phyloP scores from a whole-genome alignment of 2,113 vertebrate species.

The Gorsachius goisagi region DNA sequence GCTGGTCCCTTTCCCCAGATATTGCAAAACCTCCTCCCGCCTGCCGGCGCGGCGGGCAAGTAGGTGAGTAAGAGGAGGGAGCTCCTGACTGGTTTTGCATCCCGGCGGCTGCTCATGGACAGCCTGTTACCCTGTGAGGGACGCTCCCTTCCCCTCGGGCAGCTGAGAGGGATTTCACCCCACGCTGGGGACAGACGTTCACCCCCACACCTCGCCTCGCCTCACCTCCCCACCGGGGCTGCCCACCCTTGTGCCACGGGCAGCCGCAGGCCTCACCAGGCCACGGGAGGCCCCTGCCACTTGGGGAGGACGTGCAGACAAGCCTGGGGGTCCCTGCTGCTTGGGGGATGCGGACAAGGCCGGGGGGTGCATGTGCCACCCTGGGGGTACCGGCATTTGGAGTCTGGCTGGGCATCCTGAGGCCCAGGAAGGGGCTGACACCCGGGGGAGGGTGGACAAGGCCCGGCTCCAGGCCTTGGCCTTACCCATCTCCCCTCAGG shows the following conservation, averaged over 20 bases:
- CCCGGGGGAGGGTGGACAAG: rapidly evolving
- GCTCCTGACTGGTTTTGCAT: not conserved
- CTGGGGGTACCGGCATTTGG: not conserved
- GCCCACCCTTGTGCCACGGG: not conserved
- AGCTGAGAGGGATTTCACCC: not conserved
- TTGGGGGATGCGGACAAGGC: not conserved
- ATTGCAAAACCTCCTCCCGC: not conserved
- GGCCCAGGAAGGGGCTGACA: not conserved
- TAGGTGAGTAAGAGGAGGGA: conserved; percentile 7
- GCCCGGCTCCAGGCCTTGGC: rapidly evolving
- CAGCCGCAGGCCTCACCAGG: not conserved
- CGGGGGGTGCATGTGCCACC: not conserved
- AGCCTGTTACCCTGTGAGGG: not conserved
- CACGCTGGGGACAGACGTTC: not conserved
- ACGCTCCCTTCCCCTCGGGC: not conserved
- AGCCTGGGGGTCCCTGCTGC: not conserved
- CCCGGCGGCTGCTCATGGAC: not conserved
- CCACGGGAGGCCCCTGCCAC: not conserved
- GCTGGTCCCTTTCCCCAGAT: not conserved
- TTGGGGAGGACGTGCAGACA: not conserved
- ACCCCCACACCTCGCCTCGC: not conserved
- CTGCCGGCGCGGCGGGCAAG: not conserved
- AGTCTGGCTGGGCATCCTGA: not conserved
- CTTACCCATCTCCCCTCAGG: not conserved
- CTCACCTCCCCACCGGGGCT: not conserved